phyloP scores from a whole-genome alignment of 2,113 vertebrate species.

The Thalassarche chlororhynchos region DNA sequence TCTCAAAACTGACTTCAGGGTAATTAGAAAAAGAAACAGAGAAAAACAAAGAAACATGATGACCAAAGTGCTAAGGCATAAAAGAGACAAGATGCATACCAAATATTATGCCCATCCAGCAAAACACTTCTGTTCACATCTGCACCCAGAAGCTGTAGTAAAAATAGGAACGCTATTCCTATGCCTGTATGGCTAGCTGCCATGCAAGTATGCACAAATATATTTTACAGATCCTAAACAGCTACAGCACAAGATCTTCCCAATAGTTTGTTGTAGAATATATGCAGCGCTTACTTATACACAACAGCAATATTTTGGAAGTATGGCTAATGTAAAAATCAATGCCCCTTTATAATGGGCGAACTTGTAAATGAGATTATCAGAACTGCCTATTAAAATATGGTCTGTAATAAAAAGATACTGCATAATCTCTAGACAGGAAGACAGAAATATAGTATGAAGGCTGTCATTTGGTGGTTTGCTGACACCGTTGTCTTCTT shows the following conservation, averaged over 20 bases:
- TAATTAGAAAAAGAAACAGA: constrained; percentile 24
- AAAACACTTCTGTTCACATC: background rate
- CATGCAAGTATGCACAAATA: background rate
- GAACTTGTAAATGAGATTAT: constrained; percentile 24
- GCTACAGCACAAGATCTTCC: background rate
- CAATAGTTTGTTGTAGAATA: background rate
- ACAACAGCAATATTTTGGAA: background rate
- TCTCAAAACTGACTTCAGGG: background rate
- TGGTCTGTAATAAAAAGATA: background rate
- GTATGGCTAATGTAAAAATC: constrained; percentile 19
- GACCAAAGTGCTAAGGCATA: background rate
- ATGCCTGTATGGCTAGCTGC: background rate
- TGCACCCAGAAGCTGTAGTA: background rate
- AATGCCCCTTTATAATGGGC: background rate
- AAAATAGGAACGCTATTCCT: background rate
- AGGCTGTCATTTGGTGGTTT: background rate
- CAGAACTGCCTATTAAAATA: constrained; percentile 26
- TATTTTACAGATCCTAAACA: background rate
- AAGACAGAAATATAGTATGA: background rate
- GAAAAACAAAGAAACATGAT: background rate
- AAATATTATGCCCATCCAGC: background rate
- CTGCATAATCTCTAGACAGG: background rate
- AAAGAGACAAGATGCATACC: background rate
- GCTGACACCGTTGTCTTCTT: background rate
- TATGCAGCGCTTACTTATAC: background rate